These are phyloP conservation scores for Conus ventricosus DNA, from an alignment of 1,140 invertebrate genomes.

Conservation along the genomic window DNA sequence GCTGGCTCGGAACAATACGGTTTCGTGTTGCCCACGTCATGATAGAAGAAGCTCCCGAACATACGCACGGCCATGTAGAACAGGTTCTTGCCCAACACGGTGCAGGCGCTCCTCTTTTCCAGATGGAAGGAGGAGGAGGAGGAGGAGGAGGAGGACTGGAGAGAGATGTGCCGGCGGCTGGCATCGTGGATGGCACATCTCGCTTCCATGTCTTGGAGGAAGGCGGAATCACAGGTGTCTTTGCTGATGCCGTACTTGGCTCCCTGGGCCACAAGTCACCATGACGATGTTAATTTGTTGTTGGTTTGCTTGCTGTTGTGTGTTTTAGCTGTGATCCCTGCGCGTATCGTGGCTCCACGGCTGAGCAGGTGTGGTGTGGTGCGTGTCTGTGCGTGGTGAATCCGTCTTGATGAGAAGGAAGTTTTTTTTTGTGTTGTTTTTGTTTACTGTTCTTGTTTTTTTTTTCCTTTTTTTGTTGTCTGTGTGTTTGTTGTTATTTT, in stretches of 20 bases:
- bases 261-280: not conserved
- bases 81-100: not conserved
- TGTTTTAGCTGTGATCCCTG: too few species aligned
- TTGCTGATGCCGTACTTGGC: not conserved
- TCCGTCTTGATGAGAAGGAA: not conserved
- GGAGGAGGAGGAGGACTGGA: too few species aligned
- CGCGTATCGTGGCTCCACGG: too few species aligned
- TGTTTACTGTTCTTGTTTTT: not conserved
- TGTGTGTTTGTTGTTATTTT: too few species aligned
- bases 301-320: too few species aligned
- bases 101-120: not conserved
- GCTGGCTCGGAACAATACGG: not conserved
- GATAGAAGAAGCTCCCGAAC: conserved; percentile 2
- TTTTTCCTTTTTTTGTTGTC: too few species aligned
- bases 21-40: not conserved
- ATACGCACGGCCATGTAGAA: conserved; percentile 6
- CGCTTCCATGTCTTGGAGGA: not conserved
- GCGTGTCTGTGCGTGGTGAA: too few species aligned
- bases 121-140: too few species aligned
- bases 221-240: not conserved
- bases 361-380: too few species aligned
- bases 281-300: too few species aligned
- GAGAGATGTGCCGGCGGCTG: too few species aligned
- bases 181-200: not conserved
- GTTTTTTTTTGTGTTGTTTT: too few species aligned